phyloP scores from a whole-genome alignment of 2,888 invertebrate genomes.

The Scelioninae gen. 1 region DNA sequence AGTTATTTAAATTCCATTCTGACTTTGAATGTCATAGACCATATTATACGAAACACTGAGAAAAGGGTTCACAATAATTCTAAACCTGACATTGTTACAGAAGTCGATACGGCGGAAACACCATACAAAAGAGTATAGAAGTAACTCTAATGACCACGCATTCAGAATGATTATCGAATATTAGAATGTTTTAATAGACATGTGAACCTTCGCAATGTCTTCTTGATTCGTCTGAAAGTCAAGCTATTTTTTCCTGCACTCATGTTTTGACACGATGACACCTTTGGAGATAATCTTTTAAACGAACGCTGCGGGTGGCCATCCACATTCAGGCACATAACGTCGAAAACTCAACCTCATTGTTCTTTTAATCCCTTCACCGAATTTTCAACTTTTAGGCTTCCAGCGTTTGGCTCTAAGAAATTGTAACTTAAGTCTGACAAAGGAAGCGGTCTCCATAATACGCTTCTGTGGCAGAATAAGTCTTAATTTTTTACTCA shows the following conservation, averaged over 20 bases:
- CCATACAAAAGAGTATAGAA: slow-evolving; percentile 18
- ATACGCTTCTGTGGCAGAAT: slow-evolving; percentile 20
- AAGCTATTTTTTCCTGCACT: slow-evolving; percentile 75
- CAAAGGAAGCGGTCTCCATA: slow-evolving; percentile 49
- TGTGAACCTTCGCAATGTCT: slow-evolving; percentile 47
- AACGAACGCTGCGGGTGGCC: slow-evolving; percentile 80
- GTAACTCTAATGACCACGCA: slow-evolving; percentile 36
- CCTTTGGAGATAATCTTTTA: slow-evolving; percentile 82
- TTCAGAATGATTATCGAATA: slow-evolving; percentile 40
- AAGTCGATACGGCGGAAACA: neutral
- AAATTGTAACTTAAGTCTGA: slow-evolving; percentile 39
- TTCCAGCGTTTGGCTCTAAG: slow-evolving; percentile 51
- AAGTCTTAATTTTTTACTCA: slow-evolving; percentile 52
- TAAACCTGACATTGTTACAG: too few relatives aligned
- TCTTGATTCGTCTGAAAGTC: slow-evolving; percentile 73
- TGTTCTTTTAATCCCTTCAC: slow-evolving; percentile 71
- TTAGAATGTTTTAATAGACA: slow-evolving; percentile 43
- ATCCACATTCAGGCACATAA: slow-evolving; percentile 61
- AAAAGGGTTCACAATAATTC: too few relatives aligned
- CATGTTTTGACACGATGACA: slow-evolving; percentile 83
- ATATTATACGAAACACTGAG: too few relatives aligned
- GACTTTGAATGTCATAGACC: too few relatives aligned
- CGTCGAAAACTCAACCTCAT: slow-evolving; percentile 59
- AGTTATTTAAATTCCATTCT: too few relatives aligned
- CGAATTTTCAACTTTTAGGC: slow-evolving; percentile 68